Conservation (phyloP, 1,140 invertebrate genomes). For the Brachionus rubens region DNA sequence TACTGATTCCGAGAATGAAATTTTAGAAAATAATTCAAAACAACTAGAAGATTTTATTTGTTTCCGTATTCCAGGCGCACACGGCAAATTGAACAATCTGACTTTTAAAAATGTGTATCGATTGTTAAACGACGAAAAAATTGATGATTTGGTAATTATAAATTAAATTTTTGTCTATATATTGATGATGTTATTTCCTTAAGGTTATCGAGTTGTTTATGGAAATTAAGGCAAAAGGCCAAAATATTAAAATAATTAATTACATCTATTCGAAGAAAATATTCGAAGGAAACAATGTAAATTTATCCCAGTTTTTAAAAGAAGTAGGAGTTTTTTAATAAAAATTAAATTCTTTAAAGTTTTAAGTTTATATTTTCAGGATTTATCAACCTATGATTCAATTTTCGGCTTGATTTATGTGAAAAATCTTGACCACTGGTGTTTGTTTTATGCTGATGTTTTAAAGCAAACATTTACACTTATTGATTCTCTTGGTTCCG, state of each 20-base stretch:
- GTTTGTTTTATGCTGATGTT: slow-evolving; percentile 7
- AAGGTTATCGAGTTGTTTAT: background rate
- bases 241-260: too few relatives aligned
- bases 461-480: background rate
- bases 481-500: background rate
- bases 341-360: background rate
- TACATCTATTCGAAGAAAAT: too few relatives aligned
- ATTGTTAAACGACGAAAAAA: background rate
- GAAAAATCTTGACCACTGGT: background rate
- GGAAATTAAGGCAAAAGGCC: too few relatives aligned
- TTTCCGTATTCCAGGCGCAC: slow-evolving; percentile 5
- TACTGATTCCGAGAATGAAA: too few relatives aligned
- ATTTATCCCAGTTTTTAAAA: background rate
- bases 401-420: slow-evolving; percentile 2
- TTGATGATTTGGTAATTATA: background rate
- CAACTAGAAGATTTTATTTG: background rate
- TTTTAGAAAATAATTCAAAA: too few relatives aligned
- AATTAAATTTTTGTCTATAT: background rate
- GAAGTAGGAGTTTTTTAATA: background rate
- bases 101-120: background rate
- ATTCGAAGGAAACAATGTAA: background rate
- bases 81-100: background rate
- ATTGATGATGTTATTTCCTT: background rate
- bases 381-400: background rate
- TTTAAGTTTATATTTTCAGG: background rate